Percentiles rank a stretch among this genome's conserved stretches.
Evolutionary conservation across 1,140 invertebrate species (phyloP).

Genomic region (Latrodectus geometricus): DNA sequence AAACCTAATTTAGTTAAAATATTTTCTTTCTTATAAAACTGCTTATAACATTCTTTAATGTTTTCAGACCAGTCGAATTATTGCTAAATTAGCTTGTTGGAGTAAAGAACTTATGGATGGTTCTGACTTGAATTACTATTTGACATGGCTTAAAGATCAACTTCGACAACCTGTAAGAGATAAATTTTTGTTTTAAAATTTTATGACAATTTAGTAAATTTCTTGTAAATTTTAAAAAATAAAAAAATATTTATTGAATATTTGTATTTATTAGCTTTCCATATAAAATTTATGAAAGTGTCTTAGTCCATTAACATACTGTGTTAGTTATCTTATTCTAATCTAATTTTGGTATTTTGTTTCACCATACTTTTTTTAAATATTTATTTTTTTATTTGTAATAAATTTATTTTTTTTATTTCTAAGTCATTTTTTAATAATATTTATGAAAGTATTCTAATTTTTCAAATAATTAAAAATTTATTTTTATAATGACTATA

Average conservation of each 20-base stretch:
- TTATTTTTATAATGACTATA: background rate
- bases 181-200: slow-evolving; percentile 6
- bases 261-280: background rate
- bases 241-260: slow-evolving; percentile 1
- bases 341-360: no score
- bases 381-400: no score
- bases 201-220: background rate
- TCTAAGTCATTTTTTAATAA: no score
- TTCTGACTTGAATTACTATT: slow-evolving; percentile 94
- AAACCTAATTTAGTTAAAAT: no score
- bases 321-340: no score
- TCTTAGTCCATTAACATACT: no score
- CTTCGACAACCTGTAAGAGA: slow-evolving; percentile 82
- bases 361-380: no score
- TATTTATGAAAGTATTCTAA: no score
- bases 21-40: background rate
- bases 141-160: slow-evolving; percentile 98
- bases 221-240: background rate
- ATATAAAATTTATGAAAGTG: no score
- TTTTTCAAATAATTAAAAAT: no score
- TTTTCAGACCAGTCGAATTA: slow-evolving; percentile 76
- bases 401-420: no score
- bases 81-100: slow-evolving; percentile 99
- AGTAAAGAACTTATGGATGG: slow-evolving; percentile 92
- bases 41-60: background rate